Base-by-base conservation (phyloP, 2,888 invertebrate genomes). In the Ethmia dodecea region DNA sequence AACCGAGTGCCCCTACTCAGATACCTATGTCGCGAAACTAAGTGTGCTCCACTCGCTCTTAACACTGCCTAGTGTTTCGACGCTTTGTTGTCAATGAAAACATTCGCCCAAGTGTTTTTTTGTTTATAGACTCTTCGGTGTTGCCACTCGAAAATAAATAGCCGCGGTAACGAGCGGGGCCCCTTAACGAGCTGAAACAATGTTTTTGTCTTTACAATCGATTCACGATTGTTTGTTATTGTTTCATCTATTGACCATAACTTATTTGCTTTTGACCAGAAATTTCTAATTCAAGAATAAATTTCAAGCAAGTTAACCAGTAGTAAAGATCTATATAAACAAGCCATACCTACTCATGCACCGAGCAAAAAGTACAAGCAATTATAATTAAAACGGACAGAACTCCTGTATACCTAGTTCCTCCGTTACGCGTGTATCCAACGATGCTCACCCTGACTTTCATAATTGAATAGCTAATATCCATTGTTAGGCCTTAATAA, bases 131-230 rank as follows among this genome's bases (percentile, higher is more conserved):
- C 80, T 76, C 78, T 74, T 70, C 75, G 78, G 70, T 84, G 84
- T 83, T 78, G 80, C 80, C 78, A 79, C 83, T 84, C 68, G 68
- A 83, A 75, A 80, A 79, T 78, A 81, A 84, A 83, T 80, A 86
- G 75, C 72, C 46, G 62, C 69, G 62, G 72, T 79, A 79, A 74
- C 75, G 74, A 78, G 83, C 79, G 75, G 73, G 68, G 72, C 65
- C 63, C 61, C 11, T 10, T 80, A 80, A 83, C 83, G 76, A 81
- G 76, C 71, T 65, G 67, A 67, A 70, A 73, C 77, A 72, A 73
- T 73, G 76, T 75, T 79, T 16, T 76, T 71, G 70, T 77, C 70
- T 72, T 67, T 52, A 57, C 62, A 60, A 74, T 68, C 68, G 69
- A 69, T 69, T 68, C 58, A 55, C 60, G 38, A 48, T 72, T 74